A percentile compares a stretch with the other conserved stretches of the same genome.
Conservation (phyloP, 2,113 vertebrate species). For the Podarcis raffonei region DNA sequence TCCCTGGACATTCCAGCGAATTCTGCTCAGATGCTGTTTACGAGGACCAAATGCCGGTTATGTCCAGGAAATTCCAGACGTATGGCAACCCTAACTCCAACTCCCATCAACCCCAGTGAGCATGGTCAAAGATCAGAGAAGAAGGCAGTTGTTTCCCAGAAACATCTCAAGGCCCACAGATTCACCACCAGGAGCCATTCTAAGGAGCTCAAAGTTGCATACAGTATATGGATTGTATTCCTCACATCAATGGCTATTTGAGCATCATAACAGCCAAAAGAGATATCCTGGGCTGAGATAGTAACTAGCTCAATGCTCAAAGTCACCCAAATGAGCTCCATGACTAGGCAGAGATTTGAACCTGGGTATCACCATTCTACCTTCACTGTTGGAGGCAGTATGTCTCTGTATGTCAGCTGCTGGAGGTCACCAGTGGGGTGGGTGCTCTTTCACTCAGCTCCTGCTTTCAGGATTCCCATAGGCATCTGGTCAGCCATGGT, state of each 20-base stretch:
- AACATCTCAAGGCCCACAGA: background rate
- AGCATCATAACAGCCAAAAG: background rate
- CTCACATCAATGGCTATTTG: background rate
- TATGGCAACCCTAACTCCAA: background rate
- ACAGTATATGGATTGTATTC: background rate
- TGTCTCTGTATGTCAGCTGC: too few species aligned
- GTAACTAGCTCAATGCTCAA: background rate
- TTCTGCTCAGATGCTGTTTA: too few species aligned
- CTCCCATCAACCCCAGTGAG: background rate
- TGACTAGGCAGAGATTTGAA: background rate
- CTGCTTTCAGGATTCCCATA: too few species aligned
- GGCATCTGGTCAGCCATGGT: too few species aligned
- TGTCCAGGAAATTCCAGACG: too few species aligned
- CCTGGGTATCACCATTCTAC: background rate
- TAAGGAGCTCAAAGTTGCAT: background rate
- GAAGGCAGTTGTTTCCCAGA: background rate
- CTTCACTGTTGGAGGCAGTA: background rate
- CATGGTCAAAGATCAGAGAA: background rate
- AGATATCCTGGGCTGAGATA: background rate
- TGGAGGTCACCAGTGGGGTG: too few species aligned
- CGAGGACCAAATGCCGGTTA: too few species aligned
- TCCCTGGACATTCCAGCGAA: too few species aligned
- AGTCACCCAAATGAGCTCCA: background rate
- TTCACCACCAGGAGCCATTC: background rate
- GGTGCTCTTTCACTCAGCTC: too few species aligned